phyloP scores from a whole-genome alignment of 2,888 invertebrate genomes.

The Rotaria socialis region DNA sequence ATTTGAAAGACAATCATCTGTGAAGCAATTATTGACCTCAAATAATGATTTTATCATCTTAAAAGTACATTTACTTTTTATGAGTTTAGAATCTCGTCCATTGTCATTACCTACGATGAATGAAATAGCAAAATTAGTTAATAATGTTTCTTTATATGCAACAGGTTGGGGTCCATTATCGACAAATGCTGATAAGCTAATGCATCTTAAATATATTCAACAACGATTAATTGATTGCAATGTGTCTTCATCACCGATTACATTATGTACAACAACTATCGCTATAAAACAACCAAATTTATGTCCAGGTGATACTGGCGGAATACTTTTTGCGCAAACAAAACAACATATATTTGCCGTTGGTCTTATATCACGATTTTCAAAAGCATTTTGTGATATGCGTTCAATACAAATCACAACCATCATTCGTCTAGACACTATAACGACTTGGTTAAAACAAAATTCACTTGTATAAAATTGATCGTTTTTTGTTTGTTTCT shows the following conservation, averaged over 20 bases:
- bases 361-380: neutral
- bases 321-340: neutral
- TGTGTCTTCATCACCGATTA: neutral
- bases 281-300: neutral
- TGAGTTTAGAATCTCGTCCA: neutral
- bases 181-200: neutral
- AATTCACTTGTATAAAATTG: neutral
- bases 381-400: neutral
- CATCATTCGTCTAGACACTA: neutral
- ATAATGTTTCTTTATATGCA: neutral
- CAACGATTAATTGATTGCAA: conserved; percentile 11
- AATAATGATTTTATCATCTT: neutral
- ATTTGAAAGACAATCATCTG: neutral
- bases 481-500: too few relatives aligned
- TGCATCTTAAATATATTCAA: conserved; percentile 11
- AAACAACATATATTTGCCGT: conserved; percentile 2
- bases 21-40: neutral
- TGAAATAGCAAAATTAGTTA: neutral
- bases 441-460: neutral
- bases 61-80: conserved; percentile 16
- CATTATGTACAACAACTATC: conserved; percentile 6
- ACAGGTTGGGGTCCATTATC: conserved; percentile 21
- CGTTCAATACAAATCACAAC: conserved; percentile 6
- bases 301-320: conserved; percentile 18
- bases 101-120: neutral